Evolutionary conservation across 2,888 invertebrate genomes (phyloP).

Genomic region (Archips crataeganus): DNA sequence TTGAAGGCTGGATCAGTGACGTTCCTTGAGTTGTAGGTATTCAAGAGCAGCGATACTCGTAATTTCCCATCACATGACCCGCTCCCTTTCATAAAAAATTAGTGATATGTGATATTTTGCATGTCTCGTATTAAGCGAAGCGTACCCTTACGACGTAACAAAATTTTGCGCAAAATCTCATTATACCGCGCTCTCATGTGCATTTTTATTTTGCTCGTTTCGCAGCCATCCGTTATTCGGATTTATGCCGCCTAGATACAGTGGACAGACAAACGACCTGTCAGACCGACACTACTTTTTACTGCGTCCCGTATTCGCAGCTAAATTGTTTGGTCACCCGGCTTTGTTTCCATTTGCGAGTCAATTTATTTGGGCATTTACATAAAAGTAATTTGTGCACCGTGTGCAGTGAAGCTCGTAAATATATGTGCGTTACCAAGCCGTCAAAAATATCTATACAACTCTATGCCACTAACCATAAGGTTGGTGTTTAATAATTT

Average conservation of each 20-base stretch:
- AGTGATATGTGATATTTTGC: too few species aligned
- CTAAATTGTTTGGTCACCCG: slow-evolving; percentile 19
- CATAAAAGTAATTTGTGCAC: slow-evolving; percentile 7
- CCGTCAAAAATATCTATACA: too few species aligned
- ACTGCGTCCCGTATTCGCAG: slow-evolving; percentile 10
- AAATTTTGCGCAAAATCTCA: slow-evolving; percentile 25
- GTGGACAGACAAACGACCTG: slow-evolving; percentile 40
- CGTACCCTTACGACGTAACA: neutral
- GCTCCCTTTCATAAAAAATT: too few species aligned
- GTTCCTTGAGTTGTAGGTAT: too few species aligned
- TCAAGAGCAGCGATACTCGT: too few species aligned
- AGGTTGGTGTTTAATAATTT: too few species aligned
- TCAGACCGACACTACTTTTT: slow-evolving; percentile 36
- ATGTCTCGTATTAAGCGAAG: too few species aligned
- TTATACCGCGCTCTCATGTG: slow-evolving; percentile 13
- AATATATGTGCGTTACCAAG: too few species aligned
- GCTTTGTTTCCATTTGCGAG: slow-evolving; percentile 7
- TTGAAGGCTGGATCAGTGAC: too few species aligned
- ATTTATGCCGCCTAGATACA: slow-evolving; percentile 34
- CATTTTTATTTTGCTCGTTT: slow-evolving; percentile 36
- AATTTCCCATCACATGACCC: too few species aligned
- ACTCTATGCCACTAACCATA: too few species aligned
- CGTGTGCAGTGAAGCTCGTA: neutral
- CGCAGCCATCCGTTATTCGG: slow-evolving; percentile 33
- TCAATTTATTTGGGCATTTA: slow-evolving; percentile 4